Evolutionary conservation across 2,797 vertebrate genomes (phyloP), one percentile per base, ranked within the genome.

Genomic region (Avahi laniger): DNA sequence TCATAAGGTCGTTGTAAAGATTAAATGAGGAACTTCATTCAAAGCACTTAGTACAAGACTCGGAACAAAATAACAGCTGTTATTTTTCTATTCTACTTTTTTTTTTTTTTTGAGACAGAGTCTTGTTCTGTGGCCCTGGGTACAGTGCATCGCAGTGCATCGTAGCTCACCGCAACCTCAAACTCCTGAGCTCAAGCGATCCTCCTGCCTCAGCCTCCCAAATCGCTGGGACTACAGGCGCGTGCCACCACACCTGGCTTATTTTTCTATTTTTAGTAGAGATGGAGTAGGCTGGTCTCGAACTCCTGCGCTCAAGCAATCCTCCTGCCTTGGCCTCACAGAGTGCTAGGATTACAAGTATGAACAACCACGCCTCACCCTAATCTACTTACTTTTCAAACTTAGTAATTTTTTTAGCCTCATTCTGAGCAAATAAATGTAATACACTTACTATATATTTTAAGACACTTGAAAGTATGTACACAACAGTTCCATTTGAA

Each of bases 331-430:
- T 9, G 1, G 10, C 57, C 57, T 5, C 24, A 26, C 57, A 26
- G 24, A 59, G 24, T 59, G 10, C 1, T 59, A 11, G 4, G 24
- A 59, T 26, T 59, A 59, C 4, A 59, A 12, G 57, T 28, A 12
- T 59, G 10, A 59, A 26, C 57, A 10, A 59, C 57, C 57, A 59
- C 1, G 1, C 24, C 10, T 28, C 9, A 12, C 26, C 26, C 73
- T 78, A 61, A 90, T 69, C 46, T 76, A 24, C 22, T 69, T 63
- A 38, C 10, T 24, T 89, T 80, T 83, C 82, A 22, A 83, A 54
- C 26, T 80, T 54, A 95, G 38, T 48, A 26, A 89, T 57, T 89
- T 83, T 18, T 93, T 89, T 73, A 79, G 63, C 61, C 33, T 94
- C 17, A n/a, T 50, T 70, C 80, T 82, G 48, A 85, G 76, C 61